A percentile compares a stretch with the other conserved stretches of the same genome.
Conservation (phyloP, 2,888 invertebrate species). For the Pseudococcus longispinus region DNA sequence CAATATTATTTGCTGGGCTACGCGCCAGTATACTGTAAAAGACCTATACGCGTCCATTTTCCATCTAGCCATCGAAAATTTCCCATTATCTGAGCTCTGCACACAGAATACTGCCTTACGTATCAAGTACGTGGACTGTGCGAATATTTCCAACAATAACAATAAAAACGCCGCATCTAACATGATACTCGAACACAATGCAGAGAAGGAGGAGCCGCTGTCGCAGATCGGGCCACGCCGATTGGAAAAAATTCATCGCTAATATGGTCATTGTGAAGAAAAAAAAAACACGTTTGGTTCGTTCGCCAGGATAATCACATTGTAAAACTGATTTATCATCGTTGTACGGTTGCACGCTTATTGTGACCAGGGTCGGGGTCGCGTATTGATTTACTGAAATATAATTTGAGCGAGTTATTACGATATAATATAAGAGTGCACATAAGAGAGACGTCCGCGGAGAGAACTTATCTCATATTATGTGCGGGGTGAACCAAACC, state of each 20-base stretch:
- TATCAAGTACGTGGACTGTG: background rate
- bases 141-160: background rate
- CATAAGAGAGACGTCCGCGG: background rate
- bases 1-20: background rate
- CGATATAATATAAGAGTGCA: background rate
- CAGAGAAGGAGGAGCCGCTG: background rate
- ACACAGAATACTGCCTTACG: background rate
- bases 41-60: background rate
- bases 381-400: background rate
- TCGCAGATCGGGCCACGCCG: background rate
- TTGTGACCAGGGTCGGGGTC: background rate
- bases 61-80: background rate
- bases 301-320: background rate
- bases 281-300: background rate
- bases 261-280: slow-evolving; percentile 8
- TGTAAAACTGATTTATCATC: slow-evolving; percentile 31
- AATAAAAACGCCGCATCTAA: background rate
- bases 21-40: background rate
- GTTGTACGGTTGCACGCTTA: background rate
- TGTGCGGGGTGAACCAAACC: too few species aligned
- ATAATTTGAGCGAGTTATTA: background rate
- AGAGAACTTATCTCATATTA: background rate
- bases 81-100: background rate
- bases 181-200: background rate
- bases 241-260: slow-evolving; percentile 8